Conservation (phyloP, 1,140 invertebrate species). For the Papilio polyxenes region DNA sequence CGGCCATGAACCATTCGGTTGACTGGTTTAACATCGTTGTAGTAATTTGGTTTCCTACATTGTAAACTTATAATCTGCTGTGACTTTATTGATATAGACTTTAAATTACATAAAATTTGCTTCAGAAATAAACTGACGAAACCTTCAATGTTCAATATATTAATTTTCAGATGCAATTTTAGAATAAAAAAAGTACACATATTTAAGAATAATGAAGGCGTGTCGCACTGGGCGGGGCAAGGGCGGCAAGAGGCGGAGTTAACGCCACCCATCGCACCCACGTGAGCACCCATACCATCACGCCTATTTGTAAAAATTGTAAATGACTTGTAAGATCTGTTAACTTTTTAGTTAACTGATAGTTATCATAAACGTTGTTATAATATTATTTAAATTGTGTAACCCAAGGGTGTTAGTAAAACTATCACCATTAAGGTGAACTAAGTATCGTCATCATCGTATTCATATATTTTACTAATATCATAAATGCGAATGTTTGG, state of each 20-base stretch:
- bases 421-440: too few species aligned
- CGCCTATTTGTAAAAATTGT: not conserved
- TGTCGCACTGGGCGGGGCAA: conserved; percentile 44
- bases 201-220: conserved; percentile 35
- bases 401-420: too few species aligned
- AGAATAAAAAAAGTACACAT: not conserved
- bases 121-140: not conserved
- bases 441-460: too few species aligned
- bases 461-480: too few species aligned
- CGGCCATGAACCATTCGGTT: too few species aligned
- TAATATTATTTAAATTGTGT: too few species aligned
- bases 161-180: not conserved
- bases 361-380: too few species aligned
- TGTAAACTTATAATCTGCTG: too few species aligned
- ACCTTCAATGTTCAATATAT: not conserved
- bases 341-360: too few species aligned
- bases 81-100: too few species aligned
- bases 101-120: not conserved
- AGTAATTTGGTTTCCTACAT: not conserved
- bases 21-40: not conserved
- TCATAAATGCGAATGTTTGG: too few species aligned
- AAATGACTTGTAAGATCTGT: too few species aligned
- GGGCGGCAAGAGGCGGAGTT: conserved; percentile 42
- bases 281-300: conserved; percentile 58
- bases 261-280: conserved; percentile 65